A percentile compares a stretch with the other conserved stretches of the same genome.
phyloP scores from a whole-genome alignment of 2,113 vertebrate genomes.

The Pao palembangensis region DNA sequence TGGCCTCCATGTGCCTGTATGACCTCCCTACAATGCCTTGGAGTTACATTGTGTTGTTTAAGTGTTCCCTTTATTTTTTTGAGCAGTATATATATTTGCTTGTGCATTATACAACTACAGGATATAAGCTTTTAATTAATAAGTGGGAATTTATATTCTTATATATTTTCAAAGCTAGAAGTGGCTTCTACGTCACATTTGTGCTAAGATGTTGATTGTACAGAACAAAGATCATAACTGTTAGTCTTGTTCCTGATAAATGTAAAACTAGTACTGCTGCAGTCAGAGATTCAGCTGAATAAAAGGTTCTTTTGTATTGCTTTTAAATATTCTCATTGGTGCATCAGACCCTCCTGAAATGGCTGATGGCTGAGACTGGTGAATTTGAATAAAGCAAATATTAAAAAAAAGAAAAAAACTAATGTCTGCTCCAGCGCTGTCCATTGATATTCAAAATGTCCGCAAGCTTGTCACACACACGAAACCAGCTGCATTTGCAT shows the following conservation, averaged over 20 bases:
- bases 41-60: too few relatives aligned
- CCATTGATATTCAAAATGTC: not conserved
- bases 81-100: too few relatives aligned
- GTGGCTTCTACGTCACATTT: not conserved
- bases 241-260: not conserved
- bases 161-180: not conserved
- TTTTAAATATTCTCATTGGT: slow-evolving; percentile 10
- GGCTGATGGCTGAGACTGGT: slow-evolving; percentile 4
- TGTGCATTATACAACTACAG: too few relatives aligned
- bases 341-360: slow-evolving; percentile 9
- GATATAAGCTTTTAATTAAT: not conserved
- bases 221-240: not conserved
- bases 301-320: not conserved
- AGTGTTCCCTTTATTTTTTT: too few relatives aligned
- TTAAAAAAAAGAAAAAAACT: too few relatives aligned
- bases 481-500: slow-evolving; percentile 7
- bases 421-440: not conserved
- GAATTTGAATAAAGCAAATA: not conserved
- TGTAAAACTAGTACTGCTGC: not conserved
- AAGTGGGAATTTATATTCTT: not conserved
- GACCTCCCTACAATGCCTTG: too few relatives aligned
- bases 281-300: not conserved
- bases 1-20: too few relatives aligned
- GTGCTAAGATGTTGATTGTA: not conserved
- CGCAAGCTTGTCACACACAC: not conserved